phyloP scores from a whole-genome alignment of 2,888 invertebrate genomes.

The Cyaniris semiargus region DNA sequence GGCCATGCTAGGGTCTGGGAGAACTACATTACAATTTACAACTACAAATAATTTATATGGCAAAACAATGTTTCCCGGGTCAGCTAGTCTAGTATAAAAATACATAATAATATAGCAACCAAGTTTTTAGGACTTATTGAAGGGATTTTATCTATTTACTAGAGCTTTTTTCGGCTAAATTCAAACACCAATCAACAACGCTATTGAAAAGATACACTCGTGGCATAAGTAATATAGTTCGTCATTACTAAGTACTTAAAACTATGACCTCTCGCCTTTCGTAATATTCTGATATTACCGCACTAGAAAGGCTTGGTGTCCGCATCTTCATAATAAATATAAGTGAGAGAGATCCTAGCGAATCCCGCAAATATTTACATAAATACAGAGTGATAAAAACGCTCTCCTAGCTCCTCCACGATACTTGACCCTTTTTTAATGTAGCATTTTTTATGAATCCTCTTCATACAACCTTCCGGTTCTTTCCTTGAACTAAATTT shows the following conservation, averaged over 20 bases:
- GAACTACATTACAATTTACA: too few relatives aligned
- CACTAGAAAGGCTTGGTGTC: not conserved
- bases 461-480: constrained; percentile 14
- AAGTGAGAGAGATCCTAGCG: constrained; percentile 20
- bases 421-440: constrained; percentile 29
- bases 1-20: too few relatives aligned
- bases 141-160: too few relatives aligned
- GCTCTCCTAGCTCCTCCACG: constrained; percentile 14
- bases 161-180: too few relatives aligned
- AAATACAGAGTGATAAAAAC: constrained; percentile 11
- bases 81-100: too few relatives aligned
- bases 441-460: constrained; percentile 27
- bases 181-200: too few relatives aligned
- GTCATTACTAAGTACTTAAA: not conserved
- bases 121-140: too few relatives aligned
- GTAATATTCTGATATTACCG: constrained; percentile 4
- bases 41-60: too few relatives aligned
- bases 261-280: not conserved
- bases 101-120: too few relatives aligned
- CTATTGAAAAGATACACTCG: not conserved
- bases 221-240: not conserved
- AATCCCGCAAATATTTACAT: constrained; percentile 27
- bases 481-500: constrained; percentile 11
- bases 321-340: constrained; percentile 25
- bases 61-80: too few relatives aligned